Percentiles rank a stretch among this genome's conserved stretches.
These are phyloP conservation scores for Lepisosteus oculatus DNA, from an alignment of 2,113 vertebrate species.

Conservation along the genomic window DNA sequence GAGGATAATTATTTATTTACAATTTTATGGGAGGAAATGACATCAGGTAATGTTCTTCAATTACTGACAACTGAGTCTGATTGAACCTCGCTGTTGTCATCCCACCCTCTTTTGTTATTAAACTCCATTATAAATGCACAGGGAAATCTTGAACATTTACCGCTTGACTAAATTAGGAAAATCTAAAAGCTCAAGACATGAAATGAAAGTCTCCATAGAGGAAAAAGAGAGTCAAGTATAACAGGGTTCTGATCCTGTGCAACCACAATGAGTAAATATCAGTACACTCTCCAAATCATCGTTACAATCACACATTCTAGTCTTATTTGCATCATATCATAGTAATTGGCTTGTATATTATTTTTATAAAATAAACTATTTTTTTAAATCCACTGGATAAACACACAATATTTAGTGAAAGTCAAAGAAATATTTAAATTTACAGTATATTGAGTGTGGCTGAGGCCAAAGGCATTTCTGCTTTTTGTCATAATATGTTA, in stretches of 20 bases:
- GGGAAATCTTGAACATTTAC: conserved; percentile 27
- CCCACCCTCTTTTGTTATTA: too few relatives aligned
- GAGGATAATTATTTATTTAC: background rate
- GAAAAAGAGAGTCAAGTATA: background rate
- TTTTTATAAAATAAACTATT: conserved; percentile 1
- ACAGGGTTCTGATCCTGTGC: background rate
- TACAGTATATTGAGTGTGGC: background rate
- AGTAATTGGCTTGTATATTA: conserved; percentile 16
- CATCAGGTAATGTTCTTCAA: too few relatives aligned
- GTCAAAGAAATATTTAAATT: too few relatives aligned
- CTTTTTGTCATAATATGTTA: too few relatives aligned
- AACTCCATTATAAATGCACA: too few relatives aligned
- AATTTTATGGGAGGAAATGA: too few relatives aligned
- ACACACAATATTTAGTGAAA: too few relatives aligned
- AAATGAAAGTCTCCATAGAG: background rate
- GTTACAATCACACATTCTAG: background rate
- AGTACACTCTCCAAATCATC: conserved; percentile 5
- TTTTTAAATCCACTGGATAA: background rate
- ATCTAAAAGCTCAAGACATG: background rate
- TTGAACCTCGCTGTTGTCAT: too few relatives aligned
- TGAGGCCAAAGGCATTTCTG: too few relatives aligned
- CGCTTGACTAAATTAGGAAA: conserved; percentile 14
- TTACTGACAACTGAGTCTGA: too few relatives aligned
- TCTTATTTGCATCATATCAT: conserved; percentile 10
- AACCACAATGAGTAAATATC: conserved; percentile 1